phyloP scores from a whole-genome alignment of 2,113 vertebrate species.

The Noctilio leporinus region DNA sequence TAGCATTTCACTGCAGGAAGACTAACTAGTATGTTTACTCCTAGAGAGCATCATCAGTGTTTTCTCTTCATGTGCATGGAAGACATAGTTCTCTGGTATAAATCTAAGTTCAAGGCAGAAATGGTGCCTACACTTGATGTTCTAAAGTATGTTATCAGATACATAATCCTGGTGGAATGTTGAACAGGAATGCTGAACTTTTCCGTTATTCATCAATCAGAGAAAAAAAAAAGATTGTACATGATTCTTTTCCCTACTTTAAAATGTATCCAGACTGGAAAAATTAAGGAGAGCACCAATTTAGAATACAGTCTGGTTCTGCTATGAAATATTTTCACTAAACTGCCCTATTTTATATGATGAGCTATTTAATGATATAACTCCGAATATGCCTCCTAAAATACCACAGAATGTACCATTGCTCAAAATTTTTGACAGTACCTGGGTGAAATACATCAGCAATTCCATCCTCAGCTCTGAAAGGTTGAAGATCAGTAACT shows the following conservation, averaged over 20 bases:
- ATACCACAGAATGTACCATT: not conserved
- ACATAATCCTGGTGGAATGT: not conserved
- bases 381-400: not conserved
- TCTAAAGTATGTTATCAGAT: not conserved
- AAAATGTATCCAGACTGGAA: not conserved
- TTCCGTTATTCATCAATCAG: not conserved
- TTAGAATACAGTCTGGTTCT: not conserved
- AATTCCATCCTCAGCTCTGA: slow-evolving; percentile 7
- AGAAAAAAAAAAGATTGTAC: not conserved
- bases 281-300: slow-evolving; percentile 17
- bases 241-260: slow-evolving; percentile 18
- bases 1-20: not conserved
- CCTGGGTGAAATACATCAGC: not conserved
- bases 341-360: slow-evolving; percentile 14
- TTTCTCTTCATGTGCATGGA: not conserved
- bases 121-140: not conserved
- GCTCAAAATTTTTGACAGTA: slow-evolving; percentile 14
- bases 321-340: slow-evolving; percentile 20
- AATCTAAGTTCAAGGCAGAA: not conserved
- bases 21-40: not conserved
- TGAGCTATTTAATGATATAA: slow-evolving; percentile 20
- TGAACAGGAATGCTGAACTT: slow-evolving; percentile 26
- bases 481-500: slow-evolving; percentile 62
- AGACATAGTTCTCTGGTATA: not conserved
- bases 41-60: not conserved